Base-by-base conservation (phyloP, 2,113 vertebrate genomes). In the Myrmophylax atrothorax region DNA sequence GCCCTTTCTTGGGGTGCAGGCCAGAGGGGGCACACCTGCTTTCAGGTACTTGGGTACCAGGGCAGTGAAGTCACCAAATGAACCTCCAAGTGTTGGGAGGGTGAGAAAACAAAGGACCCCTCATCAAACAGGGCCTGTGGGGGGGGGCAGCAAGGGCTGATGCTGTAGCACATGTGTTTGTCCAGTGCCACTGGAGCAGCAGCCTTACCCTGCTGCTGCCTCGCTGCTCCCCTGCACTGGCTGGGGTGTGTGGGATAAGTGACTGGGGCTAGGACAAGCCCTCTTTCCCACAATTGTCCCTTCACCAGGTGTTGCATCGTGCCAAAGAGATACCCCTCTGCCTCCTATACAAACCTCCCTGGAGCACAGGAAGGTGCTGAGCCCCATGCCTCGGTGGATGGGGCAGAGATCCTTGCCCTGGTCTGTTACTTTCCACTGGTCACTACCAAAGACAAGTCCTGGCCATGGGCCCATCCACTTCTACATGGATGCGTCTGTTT, bases 131-230 rank as follows among this genome's bases (percentile, higher is more conserved):
- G 42, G 23, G n/a, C 25, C 37, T 64, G 64, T 29, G 7, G 4
- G 0, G 3, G 3, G 0, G 3, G 3, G 1, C 1, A 67, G 11
- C 26, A 88, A 67, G n/a, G 56, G 9, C 60, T 82, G 69, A 74
- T 67, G 24, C 20, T 5, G 0, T 40, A 67, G 47, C 23, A 29
- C 2, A 0, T 16, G 25, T 75, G 12, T 73, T 74, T 69, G 52
- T 13, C 23, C 4, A 8, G 23, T 42, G 60, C 29, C 2, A 9
- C 18, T 52, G 55, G 16, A 77, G 56, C 29, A 56, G 8, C 25
- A 73, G 18, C 17, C 42, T 59, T 44, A 67, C 9, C 35, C 35
- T 69, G 58, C 33, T 69, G 68, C 69, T 72, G 19, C 33, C 29
- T 64, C 44, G 14, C 23, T 69, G 26, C 8, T 38, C 4, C 12